These are phyloP conservation scores for Drosophila mimetica DNA, from an alignment of 2,888 invertebrate species.

Conservation along the genomic window DNA sequence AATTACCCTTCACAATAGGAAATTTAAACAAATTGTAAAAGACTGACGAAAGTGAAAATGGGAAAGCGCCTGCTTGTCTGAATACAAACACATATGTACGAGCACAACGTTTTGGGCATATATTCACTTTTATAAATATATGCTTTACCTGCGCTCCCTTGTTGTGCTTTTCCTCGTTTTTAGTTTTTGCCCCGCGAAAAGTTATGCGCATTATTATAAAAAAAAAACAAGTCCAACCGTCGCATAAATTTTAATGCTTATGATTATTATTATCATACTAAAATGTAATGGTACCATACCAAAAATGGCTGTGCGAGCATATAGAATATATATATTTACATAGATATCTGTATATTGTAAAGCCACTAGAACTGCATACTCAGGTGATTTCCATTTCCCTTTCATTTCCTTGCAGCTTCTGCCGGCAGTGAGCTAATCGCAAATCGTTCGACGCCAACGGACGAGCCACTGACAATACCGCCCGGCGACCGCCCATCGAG, in stretches of 20 bases:
- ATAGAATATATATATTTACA: neutral
- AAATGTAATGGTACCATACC: slow-evolving; percentile 29
- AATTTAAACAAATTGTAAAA: too few relatives aligned
- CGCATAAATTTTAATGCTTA: slow-evolving; percentile 63
- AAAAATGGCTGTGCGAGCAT: slow-evolving; percentile 1
- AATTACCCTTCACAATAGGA: too few relatives aligned
- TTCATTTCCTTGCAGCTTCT: slow-evolving; percentile 26
- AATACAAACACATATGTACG: neutral
- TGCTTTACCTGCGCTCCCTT: slow-evolving; percentile 3
- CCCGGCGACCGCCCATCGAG: neutral
- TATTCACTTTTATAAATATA: slow-evolving; percentile 10
- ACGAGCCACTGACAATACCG: slow-evolving; percentile 3
- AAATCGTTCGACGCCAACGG: slow-evolving; percentile 6
- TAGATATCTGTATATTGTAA: neutral
- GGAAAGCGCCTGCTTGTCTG: neutral
- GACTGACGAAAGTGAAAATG: slow-evolving; percentile 3
- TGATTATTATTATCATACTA: slow-evolving; percentile 60
- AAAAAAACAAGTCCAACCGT: slow-evolving; percentile 19
- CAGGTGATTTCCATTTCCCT: slow-evolving; percentile 23
- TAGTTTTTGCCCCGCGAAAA: slow-evolving; percentile 48
- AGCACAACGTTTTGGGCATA: neutral
- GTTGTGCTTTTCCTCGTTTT: slow-evolving; percentile 8
- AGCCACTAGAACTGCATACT: slow-evolving; percentile 10
- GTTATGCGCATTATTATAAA: slow-evolving; percentile 65
- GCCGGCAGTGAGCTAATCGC: slow-evolving; percentile 25